Conservation (phyloP, 2,888 invertebrate species). For the Cerastis rubricosa region DNA sequence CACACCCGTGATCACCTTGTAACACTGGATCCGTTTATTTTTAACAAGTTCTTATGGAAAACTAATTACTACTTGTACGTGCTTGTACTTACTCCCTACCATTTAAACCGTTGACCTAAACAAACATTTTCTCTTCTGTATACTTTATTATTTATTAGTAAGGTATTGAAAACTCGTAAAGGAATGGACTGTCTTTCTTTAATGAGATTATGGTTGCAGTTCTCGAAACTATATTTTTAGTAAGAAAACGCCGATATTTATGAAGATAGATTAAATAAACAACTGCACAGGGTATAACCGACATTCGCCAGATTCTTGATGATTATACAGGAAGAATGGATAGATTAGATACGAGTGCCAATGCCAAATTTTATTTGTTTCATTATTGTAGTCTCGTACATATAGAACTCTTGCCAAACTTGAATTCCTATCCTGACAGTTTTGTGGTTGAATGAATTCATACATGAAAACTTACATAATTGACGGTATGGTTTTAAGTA, state of each 20-base stretch:
- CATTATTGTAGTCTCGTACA: not conserved
- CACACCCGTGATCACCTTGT: conserved; percentile 76
- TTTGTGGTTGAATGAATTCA: not conserved
- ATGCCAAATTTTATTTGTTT: conserved; percentile 57
- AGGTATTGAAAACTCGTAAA: not conserved
- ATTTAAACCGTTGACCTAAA: conserved; percentile 12
- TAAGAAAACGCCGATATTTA: not conserved
- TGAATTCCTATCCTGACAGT: conserved; percentile 1
- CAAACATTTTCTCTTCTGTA: not conserved
- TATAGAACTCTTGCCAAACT: conserved; percentile 28
- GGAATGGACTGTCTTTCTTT: not conserved
- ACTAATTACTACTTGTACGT: conserved; percentile 55
- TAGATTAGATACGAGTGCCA: conserved; percentile 52
- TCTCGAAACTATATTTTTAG: not conserved
- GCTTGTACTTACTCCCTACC: no score
- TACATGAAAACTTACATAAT: not conserved
- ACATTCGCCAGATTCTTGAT: conserved; percentile 6
- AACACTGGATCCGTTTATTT: conserved; percentile 70
- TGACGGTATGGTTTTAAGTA: not conserved
- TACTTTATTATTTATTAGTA: not conserved
- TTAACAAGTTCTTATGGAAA: conserved; percentile 60
- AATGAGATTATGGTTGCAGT: not conserved
- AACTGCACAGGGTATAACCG: not conserved
- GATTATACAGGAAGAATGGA: conserved; percentile 46
- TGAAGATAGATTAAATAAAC: not conserved